phyloP scores from a whole-genome alignment of 2,797 vertebrate genomes.

The Pachyuromys duprasi region DNA sequence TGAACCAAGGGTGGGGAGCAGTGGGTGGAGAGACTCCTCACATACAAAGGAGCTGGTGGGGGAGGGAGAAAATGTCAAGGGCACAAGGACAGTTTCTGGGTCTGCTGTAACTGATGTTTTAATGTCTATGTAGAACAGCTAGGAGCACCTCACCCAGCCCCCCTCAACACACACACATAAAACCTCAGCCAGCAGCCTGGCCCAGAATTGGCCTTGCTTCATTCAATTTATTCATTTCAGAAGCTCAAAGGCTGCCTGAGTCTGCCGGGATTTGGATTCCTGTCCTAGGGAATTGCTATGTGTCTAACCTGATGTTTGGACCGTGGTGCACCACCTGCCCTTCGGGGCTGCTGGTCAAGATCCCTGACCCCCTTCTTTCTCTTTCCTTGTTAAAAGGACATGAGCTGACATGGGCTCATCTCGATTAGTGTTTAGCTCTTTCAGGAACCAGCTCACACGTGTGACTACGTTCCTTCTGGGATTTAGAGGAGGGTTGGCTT shows the following conservation, averaged over 20 bases:
- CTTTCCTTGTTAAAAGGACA: conserved; percentile 62
- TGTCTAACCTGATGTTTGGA: conserved; percentile 62
- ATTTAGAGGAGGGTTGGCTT: conserved; percentile 17
- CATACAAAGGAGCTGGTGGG: not conserved
- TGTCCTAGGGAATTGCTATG: conserved; percentile 45
- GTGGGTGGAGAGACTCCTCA: not conserved
- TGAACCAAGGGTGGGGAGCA: not conserved
- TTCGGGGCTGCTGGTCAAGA: not conserved
- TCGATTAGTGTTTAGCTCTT: conserved; percentile 40
- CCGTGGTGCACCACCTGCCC: not conserved
- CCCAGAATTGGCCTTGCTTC: conserved; percentile 58
- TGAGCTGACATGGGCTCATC: not conserved
- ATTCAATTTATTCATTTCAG: conserved; percentile 68
- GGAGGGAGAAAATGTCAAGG: conserved; percentile 62
- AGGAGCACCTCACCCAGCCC: not conserved
- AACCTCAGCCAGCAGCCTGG: conserved; percentile 1
- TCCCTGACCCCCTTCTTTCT: not conserved
- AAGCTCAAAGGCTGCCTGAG: conserved; percentile 41
- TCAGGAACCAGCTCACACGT: conserved; percentile 10
- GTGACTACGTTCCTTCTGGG: conserved; percentile 44
- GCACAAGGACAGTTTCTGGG: conserved; percentile 45
- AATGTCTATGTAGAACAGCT: conserved; percentile 68
- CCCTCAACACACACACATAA: not conserved
- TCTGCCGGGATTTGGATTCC: conserved; percentile 40
- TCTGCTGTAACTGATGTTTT: conserved; percentile 41